These are phyloP conservation scores for Podabrus alpinus DNA, from an alignment of 2,888 invertebrate species.

Conservation along the genomic window DNA sequence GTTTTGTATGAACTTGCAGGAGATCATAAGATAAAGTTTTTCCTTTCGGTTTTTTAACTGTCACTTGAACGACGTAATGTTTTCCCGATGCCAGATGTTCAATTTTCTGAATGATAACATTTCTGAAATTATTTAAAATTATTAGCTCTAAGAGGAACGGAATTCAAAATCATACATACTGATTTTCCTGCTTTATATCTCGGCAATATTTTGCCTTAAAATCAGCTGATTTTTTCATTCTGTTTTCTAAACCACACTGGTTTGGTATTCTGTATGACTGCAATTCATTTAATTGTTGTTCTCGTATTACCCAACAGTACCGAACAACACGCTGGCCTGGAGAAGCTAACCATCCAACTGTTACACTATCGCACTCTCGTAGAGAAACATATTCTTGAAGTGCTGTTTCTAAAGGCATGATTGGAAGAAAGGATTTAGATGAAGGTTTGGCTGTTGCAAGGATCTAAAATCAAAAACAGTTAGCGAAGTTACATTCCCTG, in stretches of 20 bases:
- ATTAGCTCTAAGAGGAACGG: neutral
- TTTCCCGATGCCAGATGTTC: slow-evolving; percentile 59
- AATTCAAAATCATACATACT: slow-evolving; percentile 29
- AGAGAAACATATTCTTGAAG: slow-evolving; percentile 59
- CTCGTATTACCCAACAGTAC: slow-evolving; percentile 55
- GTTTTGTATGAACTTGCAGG: slow-evolving; percentile 55
- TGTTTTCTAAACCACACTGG: slow-evolving; percentile 56
- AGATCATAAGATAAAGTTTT: slow-evolving; percentile 63
- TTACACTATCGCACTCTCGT: slow-evolving; percentile 59
- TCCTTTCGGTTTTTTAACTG: slow-evolving; percentile 60
- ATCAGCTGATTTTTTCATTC: slow-evolving; percentile 52
- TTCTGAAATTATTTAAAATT: slow-evolving; percentile 44
- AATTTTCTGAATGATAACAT: slow-evolving; percentile 57
- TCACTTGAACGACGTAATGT: slow-evolving; percentile 63
- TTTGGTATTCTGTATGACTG: slow-evolving; percentile 50
- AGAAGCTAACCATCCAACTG: slow-evolving; percentile 63
- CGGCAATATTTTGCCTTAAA: slow-evolving; percentile 52
- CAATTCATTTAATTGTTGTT: slow-evolving; percentile 45
- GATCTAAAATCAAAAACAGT: slow-evolving; percentile 49
- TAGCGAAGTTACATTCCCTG: neutral
- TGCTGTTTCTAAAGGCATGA: slow-evolving; percentile 58
- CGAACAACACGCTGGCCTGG: slow-evolving; percentile 52
- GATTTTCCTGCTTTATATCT: slow-evolving; percentile 42
- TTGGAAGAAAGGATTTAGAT: slow-evolving; percentile 58
- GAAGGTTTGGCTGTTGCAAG: slow-evolving; percentile 56